phyloP scores from a whole-genome alignment of 2,113 vertebrate species.

The Zootoca vivipara region DNA sequence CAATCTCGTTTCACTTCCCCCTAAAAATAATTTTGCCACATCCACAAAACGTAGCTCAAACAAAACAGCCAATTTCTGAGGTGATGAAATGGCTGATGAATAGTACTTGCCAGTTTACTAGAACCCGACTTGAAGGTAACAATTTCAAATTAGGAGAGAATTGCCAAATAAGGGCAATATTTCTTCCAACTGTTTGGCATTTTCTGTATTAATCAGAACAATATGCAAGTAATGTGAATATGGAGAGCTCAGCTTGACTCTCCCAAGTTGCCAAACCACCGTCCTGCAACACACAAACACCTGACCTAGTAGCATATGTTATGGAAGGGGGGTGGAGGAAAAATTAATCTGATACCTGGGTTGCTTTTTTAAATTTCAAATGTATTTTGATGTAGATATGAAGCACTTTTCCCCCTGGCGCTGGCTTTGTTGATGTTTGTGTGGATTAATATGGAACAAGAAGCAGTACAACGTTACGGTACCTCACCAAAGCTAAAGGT shows the following conservation, averaged over 20 bases:
- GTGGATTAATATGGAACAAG: conserved; percentile 94
- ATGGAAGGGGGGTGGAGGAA: no score
- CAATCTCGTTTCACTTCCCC: not conserved
- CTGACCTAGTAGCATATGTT: not conserved
- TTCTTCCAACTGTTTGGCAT: not conserved
- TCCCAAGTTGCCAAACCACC: not conserved
- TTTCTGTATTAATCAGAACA: not conserved
- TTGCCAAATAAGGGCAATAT: not conserved
- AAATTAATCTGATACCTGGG: not conserved
- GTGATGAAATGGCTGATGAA: no score
- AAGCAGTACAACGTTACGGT: conserved; percentile 78
- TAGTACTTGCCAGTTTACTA: no score
- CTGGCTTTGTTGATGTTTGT: conserved; percentile 90
- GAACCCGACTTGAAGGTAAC: not conserved
- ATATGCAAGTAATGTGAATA: not conserved
- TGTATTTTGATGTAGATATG: conserved; percentile 78
- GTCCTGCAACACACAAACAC: fast-evolving
- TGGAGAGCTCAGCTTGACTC: not conserved
- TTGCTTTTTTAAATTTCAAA: not conserved
- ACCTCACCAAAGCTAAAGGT: conserved; percentile 85
- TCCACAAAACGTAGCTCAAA: not conserved
- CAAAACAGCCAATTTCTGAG: not conserved
- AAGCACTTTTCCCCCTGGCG: conserved; percentile 90
- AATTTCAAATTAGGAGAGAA: not conserved
- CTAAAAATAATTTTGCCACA: not conserved